phyloP scores from a whole-genome alignment of 2,888 invertebrate genomes.

The Amphipyra berbera region DNA sequence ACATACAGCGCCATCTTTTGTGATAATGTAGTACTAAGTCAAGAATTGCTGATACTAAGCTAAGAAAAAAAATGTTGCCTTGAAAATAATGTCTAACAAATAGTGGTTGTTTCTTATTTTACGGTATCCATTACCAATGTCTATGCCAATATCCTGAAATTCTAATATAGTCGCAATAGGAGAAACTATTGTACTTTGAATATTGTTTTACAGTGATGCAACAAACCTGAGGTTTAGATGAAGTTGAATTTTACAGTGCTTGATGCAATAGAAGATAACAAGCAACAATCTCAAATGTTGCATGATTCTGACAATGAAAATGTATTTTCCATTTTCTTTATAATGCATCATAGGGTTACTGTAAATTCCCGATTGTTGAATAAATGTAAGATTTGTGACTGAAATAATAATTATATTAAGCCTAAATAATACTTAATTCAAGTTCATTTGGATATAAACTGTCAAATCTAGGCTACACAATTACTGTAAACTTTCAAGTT shows the following conservation, averaged over 20 bases:
- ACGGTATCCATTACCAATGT: not conserved
- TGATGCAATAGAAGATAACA: slow-evolving; percentile 8
- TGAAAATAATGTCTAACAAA: slow-evolving; percentile 56
- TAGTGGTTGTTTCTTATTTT: slow-evolving; percentile 18
- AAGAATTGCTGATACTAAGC: slow-evolving; percentile 45
- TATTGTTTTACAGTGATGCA: slow-evolving; percentile 6
- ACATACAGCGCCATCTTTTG: slow-evolving; percentile 75
- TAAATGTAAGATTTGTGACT: not conserved
- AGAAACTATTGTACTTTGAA: not conserved
- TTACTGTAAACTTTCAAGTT: not conserved
- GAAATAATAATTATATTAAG: no score
- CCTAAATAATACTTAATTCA: no score
- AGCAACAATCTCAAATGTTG: slow-evolving; percentile 31
- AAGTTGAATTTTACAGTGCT: slow-evolving; percentile 11
- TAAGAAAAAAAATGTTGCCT: slow-evolving; percentile 58
- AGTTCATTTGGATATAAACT: no score
- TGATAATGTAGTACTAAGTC: slow-evolving; percentile 55
- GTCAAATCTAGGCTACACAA: not conserved
- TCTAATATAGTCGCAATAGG: not conserved
- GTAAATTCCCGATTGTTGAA: not conserved
- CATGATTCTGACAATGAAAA: slow-evolving; percentile 25
- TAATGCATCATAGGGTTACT: not conserved
- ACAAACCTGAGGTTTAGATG: slow-evolving; percentile 10
- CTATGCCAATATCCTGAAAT: slow-evolving; percentile 3
- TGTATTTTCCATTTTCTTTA: slow-evolving; percentile 1